phyloP scores from a whole-genome alignment of 2,797 vertebrate genomes.

The Pogonophryne albipinna region DNA sequence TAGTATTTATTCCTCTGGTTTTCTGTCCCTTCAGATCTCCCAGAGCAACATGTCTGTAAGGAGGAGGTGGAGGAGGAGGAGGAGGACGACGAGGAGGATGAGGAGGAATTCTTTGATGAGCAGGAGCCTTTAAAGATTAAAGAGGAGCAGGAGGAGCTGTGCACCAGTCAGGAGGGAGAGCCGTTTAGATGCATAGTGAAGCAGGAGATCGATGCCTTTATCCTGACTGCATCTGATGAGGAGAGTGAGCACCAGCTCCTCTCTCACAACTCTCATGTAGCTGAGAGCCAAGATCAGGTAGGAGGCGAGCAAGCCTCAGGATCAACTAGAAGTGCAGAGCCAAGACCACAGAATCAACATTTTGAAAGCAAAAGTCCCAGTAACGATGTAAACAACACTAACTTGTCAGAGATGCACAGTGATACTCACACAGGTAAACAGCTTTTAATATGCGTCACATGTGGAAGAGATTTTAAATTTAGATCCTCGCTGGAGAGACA shows the following conservation, averaged over 20 bases:
- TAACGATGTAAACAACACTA: not conserved
- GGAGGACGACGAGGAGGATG: not conserved
- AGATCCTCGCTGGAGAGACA: too few species aligned
- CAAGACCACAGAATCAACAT: not conserved
- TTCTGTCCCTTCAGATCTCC: too few species aligned
- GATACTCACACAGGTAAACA: not conserved
- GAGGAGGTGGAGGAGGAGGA: too few species aligned
- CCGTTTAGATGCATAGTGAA: not conserved
- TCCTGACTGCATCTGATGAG: not conserved
- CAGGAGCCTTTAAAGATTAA: too few species aligned
- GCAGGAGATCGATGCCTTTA: not conserved
- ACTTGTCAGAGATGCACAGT: not conserved
- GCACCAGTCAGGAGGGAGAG: too few species aligned
- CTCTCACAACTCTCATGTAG: not conserved
- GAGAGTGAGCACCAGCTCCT: not conserved
- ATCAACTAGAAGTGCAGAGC: not conserved
- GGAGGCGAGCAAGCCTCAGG: not conserved
- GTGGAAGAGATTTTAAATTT: too few species aligned
- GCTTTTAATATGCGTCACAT: not conserved
- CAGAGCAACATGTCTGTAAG: too few species aligned
- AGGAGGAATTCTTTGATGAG: not conserved
- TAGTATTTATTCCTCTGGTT: too few species aligned
- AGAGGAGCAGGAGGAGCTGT: too few species aligned
- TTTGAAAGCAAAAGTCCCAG: not conserved
- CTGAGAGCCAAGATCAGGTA: not conserved